Evolutionary conservation across 2,113 vertebrate genomes (phyloP).

Genomic region (Oriolus oriolus): DNA sequence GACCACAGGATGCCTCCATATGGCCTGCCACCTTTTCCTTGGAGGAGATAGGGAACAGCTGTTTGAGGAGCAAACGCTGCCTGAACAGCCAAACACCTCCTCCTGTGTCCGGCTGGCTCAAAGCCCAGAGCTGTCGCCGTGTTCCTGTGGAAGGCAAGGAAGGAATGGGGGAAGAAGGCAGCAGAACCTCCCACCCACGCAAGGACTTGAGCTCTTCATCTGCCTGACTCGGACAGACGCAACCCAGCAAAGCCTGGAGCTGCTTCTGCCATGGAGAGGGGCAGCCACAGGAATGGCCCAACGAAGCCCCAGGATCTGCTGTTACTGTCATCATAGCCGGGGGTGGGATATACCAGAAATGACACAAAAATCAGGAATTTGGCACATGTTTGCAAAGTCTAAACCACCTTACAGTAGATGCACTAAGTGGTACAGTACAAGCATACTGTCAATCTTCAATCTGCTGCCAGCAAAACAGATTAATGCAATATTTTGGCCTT

Average conservation of each 20-base stretch:
- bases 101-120: constrained; percentile 55
- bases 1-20: constrained; percentile 59
- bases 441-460: background rate
- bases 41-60: constrained; percentile 62
- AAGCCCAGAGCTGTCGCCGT: constrained; percentile 28
- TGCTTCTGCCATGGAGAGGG: background rate
- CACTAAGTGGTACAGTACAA: background rate
- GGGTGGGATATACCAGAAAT: background rate
- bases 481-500: constrained; percentile 39
- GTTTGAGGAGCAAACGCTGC: constrained; percentile 51
- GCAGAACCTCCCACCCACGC: constrained; percentile 24
- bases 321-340: background rate
- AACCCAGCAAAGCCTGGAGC: background rate
- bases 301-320: background rate
- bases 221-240: background rate
- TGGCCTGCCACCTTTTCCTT: constrained; percentile 61
- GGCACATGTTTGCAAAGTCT: background rate
- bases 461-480: constrained; percentile 30
- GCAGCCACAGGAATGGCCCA: background rate
- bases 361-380: background rate
- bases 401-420: background rate
- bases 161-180: background rate
- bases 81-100: constrained; percentile 52
- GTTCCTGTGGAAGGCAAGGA: constrained; percentile 32
- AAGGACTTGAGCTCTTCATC: constrained; percentile 23